Conservation (phyloP, 2,888 invertebrate species). For the Caradrina clavipalpis region DNA sequence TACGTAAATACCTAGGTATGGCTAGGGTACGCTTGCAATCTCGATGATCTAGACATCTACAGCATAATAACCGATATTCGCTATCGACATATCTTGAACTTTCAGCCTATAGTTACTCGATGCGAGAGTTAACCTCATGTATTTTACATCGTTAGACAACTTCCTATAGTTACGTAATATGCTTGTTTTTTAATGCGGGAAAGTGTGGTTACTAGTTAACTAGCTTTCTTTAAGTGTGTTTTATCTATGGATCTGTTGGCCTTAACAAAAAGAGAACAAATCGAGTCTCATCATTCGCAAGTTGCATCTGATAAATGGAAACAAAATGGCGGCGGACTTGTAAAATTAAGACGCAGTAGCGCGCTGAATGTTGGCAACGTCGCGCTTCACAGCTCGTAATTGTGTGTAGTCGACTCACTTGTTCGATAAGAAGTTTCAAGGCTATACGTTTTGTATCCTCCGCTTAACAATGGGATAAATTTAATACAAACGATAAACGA, state of each 20-base stretch:
- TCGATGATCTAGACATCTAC: constrained; percentile 76
- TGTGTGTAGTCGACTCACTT: constrained; percentile 83
- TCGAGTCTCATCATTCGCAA: constrained; percentile 67
- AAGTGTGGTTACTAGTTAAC: constrained; percentile 46
- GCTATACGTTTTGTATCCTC: constrained; percentile 83
- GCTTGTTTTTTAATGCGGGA: constrained; percentile 30
- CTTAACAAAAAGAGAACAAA: constrained; percentile 54
- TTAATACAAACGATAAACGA: constrained; percentile 75
- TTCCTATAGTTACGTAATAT: constrained; percentile 73
- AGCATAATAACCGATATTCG: constrained; percentile 75
- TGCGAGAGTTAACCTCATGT: constrained; percentile 59
- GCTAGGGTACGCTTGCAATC: constrained; percentile 72
- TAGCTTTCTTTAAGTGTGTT: constrained; percentile 35
- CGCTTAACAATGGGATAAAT: constrained; percentile 83
- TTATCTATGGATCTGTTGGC: constrained; percentile 38
- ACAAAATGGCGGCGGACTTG: constrained; percentile 85
- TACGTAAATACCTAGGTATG: constrained; percentile 82
- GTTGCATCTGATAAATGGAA: constrained; percentile 80
- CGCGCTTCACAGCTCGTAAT: constrained; percentile 78
- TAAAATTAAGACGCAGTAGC: constrained; percentile 88
- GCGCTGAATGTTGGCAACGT: constrained; percentile 87
- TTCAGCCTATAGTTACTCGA: constrained; percentile 66
- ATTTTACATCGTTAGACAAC: constrained; percentile 62
- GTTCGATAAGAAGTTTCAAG: constrained; percentile 90
- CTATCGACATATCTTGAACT: constrained; percentile 69